Evolutionary conservation across 2,113 vertebrate genomes (phyloP).

Genomic region (Eubucco bourcierii): DNA sequence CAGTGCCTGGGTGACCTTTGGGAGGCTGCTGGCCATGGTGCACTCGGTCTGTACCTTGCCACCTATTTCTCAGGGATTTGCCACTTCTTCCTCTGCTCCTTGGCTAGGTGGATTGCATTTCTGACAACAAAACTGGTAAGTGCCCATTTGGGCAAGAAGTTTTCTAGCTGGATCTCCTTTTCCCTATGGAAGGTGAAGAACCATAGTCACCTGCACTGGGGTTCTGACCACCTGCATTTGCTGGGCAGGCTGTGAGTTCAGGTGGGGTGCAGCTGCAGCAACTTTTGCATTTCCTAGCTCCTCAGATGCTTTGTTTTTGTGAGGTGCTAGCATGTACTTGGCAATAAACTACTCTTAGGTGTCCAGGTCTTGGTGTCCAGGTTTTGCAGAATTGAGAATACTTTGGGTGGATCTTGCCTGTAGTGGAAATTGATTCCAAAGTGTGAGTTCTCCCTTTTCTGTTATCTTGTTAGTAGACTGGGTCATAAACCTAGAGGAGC

Average conservation of each 20-base stretch:
- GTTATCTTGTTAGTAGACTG: not conserved
- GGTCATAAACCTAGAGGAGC: not conserved
- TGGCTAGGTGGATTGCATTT: not conserved
- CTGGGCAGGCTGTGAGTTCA: not conserved
- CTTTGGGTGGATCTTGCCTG: not conserved
- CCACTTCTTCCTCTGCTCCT: not conserved
- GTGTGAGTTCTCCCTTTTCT: not conserved
- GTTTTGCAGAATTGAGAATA: not conserved
- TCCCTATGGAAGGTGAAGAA: not conserved
- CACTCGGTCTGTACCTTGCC: not conserved
- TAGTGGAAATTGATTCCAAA: not conserved
- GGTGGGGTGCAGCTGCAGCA: not conserved
- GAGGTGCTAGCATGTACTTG: not conserved
- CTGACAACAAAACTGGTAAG: not conserved
- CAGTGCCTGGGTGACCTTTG: not conserved
- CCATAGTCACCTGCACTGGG: not conserved
- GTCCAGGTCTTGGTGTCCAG: not conserved
- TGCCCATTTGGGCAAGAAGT: not conserved
- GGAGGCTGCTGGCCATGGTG: not conserved
- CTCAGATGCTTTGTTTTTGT: not conserved
- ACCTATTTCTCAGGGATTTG: not conserved
- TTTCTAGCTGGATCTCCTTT: not conserved
- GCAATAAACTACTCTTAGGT: not conserved
- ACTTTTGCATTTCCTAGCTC: not conserved
- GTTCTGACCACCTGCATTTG: not conserved